Evolutionary conservation across 1,140 invertebrate species (phyloP).

Genomic region (Notospermus geniculatus): DNA sequence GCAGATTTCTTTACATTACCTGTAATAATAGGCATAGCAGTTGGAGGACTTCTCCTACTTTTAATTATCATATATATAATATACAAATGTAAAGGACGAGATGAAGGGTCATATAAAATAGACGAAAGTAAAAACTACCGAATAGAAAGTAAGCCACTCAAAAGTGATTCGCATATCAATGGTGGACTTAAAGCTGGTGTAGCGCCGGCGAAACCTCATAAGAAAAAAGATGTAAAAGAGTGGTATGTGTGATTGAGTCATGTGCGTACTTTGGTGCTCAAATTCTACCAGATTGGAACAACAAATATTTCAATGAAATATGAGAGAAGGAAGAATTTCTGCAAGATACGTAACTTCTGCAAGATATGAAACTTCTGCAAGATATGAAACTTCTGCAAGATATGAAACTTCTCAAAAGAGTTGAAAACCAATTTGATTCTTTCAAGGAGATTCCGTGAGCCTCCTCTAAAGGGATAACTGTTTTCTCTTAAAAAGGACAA

Average conservation of each 20-base stretch:
- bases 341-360: too few relatives aligned
- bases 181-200: conserved; percentile 42
- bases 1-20: not conserved
- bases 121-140: conserved; percentile 70
- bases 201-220: conserved; percentile 62
- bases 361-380: too few relatives aligned
- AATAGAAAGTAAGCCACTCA: conserved; percentile 14
- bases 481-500: too few relatives aligned
- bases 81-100: conserved; percentile 82
- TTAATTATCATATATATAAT: conserved; percentile 86
- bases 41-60: conserved; percentile 85
- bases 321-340: too few relatives aligned
- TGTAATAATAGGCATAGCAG: conserved; percentile 84
- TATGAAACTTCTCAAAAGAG: too few relatives aligned
- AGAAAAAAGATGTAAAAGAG: conserved; percentile 87
- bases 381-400: too few relatives aligned
- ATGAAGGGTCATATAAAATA: conserved; percentile 85
- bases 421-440: too few relatives aligned
- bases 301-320: too few relatives aligned
- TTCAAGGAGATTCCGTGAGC: too few relatives aligned
- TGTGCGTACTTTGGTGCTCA: conserved; percentile 10
- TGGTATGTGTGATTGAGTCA: conserved; percentile 76
- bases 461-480: too few relatives aligned
- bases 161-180: conserved; percentile 20
- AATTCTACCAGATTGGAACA: not conserved